A percentile compares a stretch with the other conserved stretches of the same genome.
Conservation (phyloP, 2,797 vertebrate genomes). For the Pelobates cultripes region DNA sequence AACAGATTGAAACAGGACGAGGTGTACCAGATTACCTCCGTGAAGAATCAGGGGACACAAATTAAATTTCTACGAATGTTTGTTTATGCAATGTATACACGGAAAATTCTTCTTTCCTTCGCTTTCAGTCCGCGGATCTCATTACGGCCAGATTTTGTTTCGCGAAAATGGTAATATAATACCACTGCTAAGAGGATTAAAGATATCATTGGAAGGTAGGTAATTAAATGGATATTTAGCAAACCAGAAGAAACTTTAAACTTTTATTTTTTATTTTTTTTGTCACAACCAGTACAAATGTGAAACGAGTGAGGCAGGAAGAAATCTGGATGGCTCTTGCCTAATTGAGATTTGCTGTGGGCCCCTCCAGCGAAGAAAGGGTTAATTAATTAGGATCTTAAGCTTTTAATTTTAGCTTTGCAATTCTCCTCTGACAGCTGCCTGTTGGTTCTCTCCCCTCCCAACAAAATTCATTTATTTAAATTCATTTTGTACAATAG, state of each 20-base stretch:
- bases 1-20: not conserved
- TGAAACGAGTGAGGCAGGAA: not conserved
- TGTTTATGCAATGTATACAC: conserved; percentile 17
- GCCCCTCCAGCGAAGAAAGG: conserved; percentile 7
- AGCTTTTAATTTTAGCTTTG: conserved; percentile 22
- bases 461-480: conserved; percentile 45
- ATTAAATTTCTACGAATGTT: not conserved
- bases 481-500: conserved; percentile 45
- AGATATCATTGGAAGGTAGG: conserved; percentile 43
- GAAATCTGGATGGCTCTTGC: not conserved
- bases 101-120: not conserved
- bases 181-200: conserved; percentile 54
- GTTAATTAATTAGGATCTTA: conserved; percentile 50
- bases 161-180: conserved; percentile 41
- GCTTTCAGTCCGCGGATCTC: conserved; percentile 13
- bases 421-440: conserved; percentile 21
- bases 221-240: conserved; percentile 54
- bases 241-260: conserved; percentile 28
- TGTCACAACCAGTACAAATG: not conserved
- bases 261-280: not conserved
- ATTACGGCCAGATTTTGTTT: conserved; percentile 43
- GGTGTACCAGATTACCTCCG: not conserved
- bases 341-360: not conserved
- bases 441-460: not conserved
- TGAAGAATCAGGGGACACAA: not conserved